Conservation (phyloP, 2,797 vertebrate species). For the Intellagama lesueurii region DNA sequence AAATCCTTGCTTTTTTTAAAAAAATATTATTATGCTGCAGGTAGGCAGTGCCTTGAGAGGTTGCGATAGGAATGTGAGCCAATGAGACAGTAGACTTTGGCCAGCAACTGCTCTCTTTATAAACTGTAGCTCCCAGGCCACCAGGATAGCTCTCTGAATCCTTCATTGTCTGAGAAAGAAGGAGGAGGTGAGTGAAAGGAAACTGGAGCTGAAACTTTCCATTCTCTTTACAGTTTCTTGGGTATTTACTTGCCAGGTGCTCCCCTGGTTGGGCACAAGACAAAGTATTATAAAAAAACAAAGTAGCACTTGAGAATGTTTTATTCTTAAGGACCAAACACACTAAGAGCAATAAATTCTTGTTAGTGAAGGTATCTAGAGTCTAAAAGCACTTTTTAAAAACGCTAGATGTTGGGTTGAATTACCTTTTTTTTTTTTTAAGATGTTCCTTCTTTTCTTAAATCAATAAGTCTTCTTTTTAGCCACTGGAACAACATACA, state of each 20-base stretch:
- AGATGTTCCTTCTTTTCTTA: conserved; percentile 38
- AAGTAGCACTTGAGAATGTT: not conserved
- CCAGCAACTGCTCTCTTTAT: conserved; percentile 80
- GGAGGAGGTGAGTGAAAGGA: conserved; percentile 77
- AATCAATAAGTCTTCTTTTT: not conserved
- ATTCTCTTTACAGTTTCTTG: conserved; percentile 23
- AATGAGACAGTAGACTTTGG: conserved; percentile 81
- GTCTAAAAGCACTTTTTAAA: not conserved
- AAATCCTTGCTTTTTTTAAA: conserved; percentile 51
- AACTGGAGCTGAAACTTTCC: conserved; percentile 23
- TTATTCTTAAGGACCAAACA: not conserved
- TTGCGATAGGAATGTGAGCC: conserved; percentile 78
- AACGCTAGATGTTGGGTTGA: no score
- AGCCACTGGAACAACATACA: conserved; percentile 5
- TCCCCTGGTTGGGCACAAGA: not conserved
- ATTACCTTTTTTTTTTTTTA: not conserved
- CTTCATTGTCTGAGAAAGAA: conserved; percentile 65
- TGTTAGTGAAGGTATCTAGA: not conserved
- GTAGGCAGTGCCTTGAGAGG: conserved; percentile 77
- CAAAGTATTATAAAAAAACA: conserved; percentile 37
- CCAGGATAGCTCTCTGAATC: conserved; percentile 65
- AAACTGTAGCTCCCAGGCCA: conserved; percentile 68
- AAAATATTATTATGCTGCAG: conserved; percentile 74
- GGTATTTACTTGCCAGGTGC: conserved; percentile 12
- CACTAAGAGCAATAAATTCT: not conserved